phyloP scores from a whole-genome alignment of 2,113 vertebrate species.

The Blennius ocellaris region DNA sequence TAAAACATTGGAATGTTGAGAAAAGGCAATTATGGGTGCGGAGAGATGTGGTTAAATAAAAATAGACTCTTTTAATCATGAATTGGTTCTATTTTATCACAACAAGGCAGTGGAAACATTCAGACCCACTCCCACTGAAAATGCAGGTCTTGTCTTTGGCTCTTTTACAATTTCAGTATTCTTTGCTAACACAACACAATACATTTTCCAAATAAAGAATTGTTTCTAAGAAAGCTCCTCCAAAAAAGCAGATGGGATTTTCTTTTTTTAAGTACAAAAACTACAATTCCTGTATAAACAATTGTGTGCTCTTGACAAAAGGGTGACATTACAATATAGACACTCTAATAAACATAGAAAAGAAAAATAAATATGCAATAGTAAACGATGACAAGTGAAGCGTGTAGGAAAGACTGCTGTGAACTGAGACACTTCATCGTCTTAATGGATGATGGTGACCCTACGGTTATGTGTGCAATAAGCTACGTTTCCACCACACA shows the following conservation, averaged over 20 bases:
- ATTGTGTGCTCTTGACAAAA: constrained; percentile 61
- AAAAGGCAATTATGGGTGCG: constrained; percentile 5
- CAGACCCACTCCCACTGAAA: constrained; percentile 43
- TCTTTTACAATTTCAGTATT: constrained; percentile 48
- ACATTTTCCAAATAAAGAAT: constrained; percentile 53
- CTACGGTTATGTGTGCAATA: constrained; percentile 23
- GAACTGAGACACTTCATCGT: constrained; percentile 43
- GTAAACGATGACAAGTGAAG: constrained; percentile 68
- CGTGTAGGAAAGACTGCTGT: constrained; percentile 59
- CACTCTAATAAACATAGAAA: constrained; percentile 80
- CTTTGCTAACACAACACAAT: constrained; percentile 29
- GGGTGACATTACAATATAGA: constrained; percentile 68
- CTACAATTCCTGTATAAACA: constrained; percentile 54
- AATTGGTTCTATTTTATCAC: constrained; percentile 53
- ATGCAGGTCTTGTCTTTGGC: constrained; percentile 62
- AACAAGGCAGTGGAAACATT: constrained; percentile 71
- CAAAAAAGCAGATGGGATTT: constrained; percentile 15
- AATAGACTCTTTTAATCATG: constrained; percentile 42
- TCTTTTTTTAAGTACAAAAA: constrained; percentile 49
- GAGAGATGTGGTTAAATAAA: constrained; percentile 5
- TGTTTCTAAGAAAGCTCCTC: constrained; percentile 38
- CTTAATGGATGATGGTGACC: constrained; percentile 40
- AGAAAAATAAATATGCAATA: constrained; percentile 82
- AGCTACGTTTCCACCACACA: no score
- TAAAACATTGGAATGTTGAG: constrained; percentile 14